Percentiles rank a stretch among this genome's conserved stretches.
phyloP scores from a whole-genome alignment of 2,888 invertebrate species.

The Hirtodrosophila trivittata region DNA sequence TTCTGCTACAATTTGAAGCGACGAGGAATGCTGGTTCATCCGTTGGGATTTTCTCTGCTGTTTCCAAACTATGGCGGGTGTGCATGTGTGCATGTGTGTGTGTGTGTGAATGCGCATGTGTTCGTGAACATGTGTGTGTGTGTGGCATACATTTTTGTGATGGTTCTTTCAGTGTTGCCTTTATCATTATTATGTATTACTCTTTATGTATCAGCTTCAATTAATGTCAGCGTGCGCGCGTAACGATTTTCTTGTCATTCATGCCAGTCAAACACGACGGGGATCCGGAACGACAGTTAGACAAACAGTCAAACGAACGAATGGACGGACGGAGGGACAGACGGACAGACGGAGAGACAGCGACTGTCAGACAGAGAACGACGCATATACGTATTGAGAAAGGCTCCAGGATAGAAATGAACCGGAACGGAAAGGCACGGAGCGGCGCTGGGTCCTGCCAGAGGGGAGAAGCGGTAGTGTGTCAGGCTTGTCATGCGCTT shows the following conservation, averaged over 20 bases:
- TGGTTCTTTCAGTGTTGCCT: constrained; percentile 38
- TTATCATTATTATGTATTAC: constrained; percentile 73
- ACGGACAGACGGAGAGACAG: constrained; percentile 4
- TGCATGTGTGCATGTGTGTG: neutral
- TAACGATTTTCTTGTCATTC: constrained; percentile 77
- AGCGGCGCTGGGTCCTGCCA: constrained; percentile 8
- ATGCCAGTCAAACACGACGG: constrained; percentile 67
- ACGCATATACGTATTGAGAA: constrained; percentile 14
- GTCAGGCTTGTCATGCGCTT: constrained; percentile 70
- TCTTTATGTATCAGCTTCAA: constrained; percentile 73
- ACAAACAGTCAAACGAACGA: constrained; percentile 30
- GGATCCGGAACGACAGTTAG: constrained; percentile 44
- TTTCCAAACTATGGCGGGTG: neutral
- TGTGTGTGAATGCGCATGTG: constrained; percentile 1
- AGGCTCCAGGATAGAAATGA: constrained; percentile 39
- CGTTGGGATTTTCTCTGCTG: constrained; percentile 7
- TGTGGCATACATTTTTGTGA: constrained; percentile 39
- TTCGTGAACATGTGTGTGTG: constrained; percentile 1
- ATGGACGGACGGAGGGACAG: neutral
- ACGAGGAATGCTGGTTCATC: constrained; percentile 29
- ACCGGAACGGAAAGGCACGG: constrained; percentile 6
- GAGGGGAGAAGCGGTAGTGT: constrained; percentile 31
- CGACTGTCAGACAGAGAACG: constrained; percentile 5
- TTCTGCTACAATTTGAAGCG: constrained; percentile 38
- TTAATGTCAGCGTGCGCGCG: constrained; percentile 70